Evolutionary conservation across 64 coral and sea anemone genomes (phyloP).

Genomic region (Acropora tenuis): DNA sequence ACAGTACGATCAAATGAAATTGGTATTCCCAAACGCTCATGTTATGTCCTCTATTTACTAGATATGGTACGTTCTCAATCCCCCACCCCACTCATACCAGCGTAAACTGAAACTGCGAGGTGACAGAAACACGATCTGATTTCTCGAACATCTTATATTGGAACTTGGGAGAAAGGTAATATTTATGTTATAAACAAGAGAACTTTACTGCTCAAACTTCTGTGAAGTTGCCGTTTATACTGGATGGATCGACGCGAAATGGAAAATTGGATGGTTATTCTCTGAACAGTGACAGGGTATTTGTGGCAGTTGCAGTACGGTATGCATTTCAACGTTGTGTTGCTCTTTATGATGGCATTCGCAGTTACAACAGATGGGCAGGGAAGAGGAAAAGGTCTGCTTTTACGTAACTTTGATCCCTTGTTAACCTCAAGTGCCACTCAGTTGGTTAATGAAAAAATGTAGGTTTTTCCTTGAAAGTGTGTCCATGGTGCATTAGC

Average conservation of each 20-base stretch:
- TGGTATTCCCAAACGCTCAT: no score
- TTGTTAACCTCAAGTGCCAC: neutral
- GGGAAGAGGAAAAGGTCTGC: slow-evolving; percentile 13
- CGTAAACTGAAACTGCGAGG: neutral
- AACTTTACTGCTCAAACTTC: neutral
- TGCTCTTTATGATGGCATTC: neutral
- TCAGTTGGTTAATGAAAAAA: no score
- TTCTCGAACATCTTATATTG: neutral
- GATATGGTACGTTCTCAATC: no score
- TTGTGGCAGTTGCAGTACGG: neutral
- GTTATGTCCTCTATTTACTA: no score
- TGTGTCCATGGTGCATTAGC: no score
- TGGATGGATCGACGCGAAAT: neutral
- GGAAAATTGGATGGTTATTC: neutral
- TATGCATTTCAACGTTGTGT: neutral
- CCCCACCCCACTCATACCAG: neutral
- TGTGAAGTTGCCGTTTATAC: neutral
- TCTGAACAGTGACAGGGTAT: neutral
- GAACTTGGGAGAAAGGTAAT: neutral
- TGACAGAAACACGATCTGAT: neutral
- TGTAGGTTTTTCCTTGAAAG: no score
- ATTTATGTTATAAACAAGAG: neutral
- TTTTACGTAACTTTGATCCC: neutral
- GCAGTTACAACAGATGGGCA: neutral
- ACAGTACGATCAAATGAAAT: no score